These are phyloP conservation scores for Pilophorus perplexus DNA, from an alignment of 2,888 invertebrate genomes.

Conservation along the genomic window DNA sequence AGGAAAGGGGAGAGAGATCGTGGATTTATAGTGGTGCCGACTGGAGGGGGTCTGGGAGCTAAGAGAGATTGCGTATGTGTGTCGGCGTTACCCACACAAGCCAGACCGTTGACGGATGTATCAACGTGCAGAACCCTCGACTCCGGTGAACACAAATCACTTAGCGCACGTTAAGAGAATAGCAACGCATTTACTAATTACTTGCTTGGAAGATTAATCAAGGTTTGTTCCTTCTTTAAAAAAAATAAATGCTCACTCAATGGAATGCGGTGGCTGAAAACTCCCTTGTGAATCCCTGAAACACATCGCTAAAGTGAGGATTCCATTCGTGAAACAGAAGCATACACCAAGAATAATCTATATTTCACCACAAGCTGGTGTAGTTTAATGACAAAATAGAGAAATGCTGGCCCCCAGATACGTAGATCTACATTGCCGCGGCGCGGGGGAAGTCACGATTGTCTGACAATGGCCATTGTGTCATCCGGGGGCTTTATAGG, in stretches of 20 bases:
- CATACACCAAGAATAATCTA: no score
- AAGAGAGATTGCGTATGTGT: constrained; percentile 25
- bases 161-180: not conserved
- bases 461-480: no score
- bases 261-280: no score
- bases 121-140: constrained; percentile 11
- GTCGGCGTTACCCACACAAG: constrained; percentile 2
- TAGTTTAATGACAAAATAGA: no score
- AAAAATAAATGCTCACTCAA: not conserved
- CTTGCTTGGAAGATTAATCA: not conserved
- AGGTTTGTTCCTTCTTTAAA: not conserved
- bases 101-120: constrained; percentile 31
- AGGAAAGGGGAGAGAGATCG: not conserved
- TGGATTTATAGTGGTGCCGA: constrained; percentile 33
- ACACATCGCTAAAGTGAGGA: no score
- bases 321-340: no score
- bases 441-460: no score
- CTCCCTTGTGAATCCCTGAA: no score
- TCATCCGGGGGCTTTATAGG: no score
- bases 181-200: constrained; percentile 22
- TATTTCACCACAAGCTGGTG: no score
- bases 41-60: constrained; percentile 21
- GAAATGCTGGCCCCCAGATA: no score
- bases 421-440: no score
- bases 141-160: constrained; percentile 25